Base-by-base conservation (phyloP, 1,140 invertebrate genomes). In the Lepidotrigona ventralis region DNA sequence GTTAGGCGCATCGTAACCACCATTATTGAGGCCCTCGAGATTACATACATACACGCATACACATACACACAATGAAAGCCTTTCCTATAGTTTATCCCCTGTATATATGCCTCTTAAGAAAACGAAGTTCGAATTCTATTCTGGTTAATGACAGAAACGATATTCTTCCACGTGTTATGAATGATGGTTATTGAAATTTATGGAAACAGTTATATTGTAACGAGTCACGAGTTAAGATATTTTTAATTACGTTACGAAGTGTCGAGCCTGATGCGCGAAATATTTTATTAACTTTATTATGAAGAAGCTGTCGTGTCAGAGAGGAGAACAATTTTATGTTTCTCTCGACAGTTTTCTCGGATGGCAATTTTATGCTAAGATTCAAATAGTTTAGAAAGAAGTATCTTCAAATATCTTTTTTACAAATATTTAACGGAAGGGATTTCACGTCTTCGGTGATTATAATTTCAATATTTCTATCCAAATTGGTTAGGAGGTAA, bases 91-190 rank as follows among this genome's bases (percentile, higher is more conserved):
- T 60, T 83, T 87, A 75, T 63, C 72, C 46, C 78, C 29, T 86
- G 56, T 58, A 79, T 53, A 79, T 86, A 86, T 71, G 71, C 29
- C 54, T 77, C 5, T 21, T 73, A 23, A 33, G 11, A 68, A n/a
- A 56, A 76, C 29, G 19, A 73, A 56, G 60, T 46, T 23, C 58
- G n/a, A 76, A 23, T 54, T 75, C 71, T 74, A 81, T 81, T 81
- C 72, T 81, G 72, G 73, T 81, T 75, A 75, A 76, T 58, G 9
- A 29, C 33, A 81, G 33, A 75, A 53, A 60, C 19, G 9, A 81
- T 81, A 81, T 81, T 81, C 79, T 81, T 81, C 21, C 79, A 81
- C 51, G 3, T 23, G 60, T 66, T 81, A 39, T 26, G 63, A 75
- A 26, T 29, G 21, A 80, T 33, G 51, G 56, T 81, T 81, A 75